phyloP scores from a whole-genome alignment of 2,797 vertebrate species.

The Echiichthys vipera region DNA sequence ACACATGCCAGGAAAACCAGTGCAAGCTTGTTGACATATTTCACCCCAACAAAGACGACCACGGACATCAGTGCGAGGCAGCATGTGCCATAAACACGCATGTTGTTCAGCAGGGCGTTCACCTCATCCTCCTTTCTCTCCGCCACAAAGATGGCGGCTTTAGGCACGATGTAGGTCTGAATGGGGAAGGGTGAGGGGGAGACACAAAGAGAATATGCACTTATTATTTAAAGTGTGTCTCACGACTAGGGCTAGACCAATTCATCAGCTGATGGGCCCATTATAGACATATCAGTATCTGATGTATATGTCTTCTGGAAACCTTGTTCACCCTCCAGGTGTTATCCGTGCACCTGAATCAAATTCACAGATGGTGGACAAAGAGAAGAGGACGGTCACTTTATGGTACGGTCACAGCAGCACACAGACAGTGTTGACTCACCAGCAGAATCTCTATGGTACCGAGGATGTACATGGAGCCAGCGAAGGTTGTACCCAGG shows the following conservation, averaged over 20 bases:
- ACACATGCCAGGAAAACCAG: conserved; percentile 96
- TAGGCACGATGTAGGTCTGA: conserved; percentile 94
- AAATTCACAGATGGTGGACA: neutral
- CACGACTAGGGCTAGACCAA: neutral
- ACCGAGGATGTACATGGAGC: conserved; percentile 98
- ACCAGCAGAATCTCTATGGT: conserved; percentile 97
- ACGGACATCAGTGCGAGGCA: conserved; percentile 91
- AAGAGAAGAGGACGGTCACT: neutral
- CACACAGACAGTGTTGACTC: conserved; percentile 60
- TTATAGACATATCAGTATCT: no score
- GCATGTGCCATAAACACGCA: conserved; percentile 94
- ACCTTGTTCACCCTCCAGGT: neutral
- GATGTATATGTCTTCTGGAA: no score
- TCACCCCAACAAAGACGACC: conserved; percentile 96
- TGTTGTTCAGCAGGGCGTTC: conserved; percentile 91
- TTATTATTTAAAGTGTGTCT: neutral
- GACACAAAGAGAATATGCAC: no score
- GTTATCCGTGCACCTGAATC: neutral
- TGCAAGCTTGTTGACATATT: conserved; percentile 97
- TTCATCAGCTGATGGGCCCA: no score
- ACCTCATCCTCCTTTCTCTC: conserved; percentile 81
- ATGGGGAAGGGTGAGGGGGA: neutral
- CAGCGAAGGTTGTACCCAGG: conserved; percentile 95
- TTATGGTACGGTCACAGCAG: neutral
- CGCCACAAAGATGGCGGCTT: conserved; percentile 90